Conservation (phyloP, 53 echinoderm and acorn worm species). For the Echinometra lucunter region DNA sequence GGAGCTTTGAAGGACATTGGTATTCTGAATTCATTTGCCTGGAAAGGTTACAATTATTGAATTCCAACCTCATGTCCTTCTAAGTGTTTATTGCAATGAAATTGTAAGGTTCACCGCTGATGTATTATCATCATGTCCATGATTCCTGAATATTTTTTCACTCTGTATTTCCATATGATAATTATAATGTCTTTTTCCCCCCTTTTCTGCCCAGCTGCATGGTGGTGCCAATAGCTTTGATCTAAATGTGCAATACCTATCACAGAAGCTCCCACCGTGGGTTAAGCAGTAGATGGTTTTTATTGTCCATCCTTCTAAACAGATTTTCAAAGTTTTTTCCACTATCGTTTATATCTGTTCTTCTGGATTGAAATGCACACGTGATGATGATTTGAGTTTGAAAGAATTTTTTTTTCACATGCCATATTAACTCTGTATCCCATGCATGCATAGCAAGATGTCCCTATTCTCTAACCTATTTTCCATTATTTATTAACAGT, state of each 20-base stretch:
- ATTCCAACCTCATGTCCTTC: neutral
- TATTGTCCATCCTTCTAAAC: neutral
- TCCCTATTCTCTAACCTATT: neutral
- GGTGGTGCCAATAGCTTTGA: neutral
- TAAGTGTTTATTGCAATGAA: neutral
- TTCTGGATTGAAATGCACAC: neutral
- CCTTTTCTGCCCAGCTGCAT: neutral
- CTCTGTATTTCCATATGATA: too few species aligned
- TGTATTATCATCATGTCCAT: neutral
- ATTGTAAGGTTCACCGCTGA: neutral
- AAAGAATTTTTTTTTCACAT: neutral
- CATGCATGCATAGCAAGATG: neutral
- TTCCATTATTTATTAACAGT: neutral
- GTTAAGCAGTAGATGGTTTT: neutral
- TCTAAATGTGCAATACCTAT: neutral
- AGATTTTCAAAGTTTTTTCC: neutral
- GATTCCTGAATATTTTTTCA: too few species aligned
- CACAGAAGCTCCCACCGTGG: neutral
- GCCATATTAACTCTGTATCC: neutral
- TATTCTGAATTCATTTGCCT: conserved; percentile 97
- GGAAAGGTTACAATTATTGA: conserved; percentile 97
- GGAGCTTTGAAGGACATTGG: conserved; percentile 93
- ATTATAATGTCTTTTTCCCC: too few species aligned
- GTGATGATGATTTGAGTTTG: neutral
- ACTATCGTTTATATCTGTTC: neutral